phyloP scores from a whole-genome alignment of 2,113 vertebrate genomes.

The Myodes glareolus region DNA sequence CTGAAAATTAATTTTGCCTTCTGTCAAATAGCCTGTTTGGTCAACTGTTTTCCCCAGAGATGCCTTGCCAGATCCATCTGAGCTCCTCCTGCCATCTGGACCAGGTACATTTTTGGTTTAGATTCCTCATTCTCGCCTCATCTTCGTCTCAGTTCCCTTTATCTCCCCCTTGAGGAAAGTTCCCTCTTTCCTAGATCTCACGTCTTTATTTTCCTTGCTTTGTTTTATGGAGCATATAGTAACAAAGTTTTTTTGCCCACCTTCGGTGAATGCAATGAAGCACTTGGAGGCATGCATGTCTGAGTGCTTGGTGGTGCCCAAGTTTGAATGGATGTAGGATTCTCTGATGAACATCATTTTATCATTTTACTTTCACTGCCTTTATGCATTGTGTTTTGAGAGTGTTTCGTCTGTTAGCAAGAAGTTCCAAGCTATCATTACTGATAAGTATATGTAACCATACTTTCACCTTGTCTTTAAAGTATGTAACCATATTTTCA shows the following conservation, averaged over 20 bases:
- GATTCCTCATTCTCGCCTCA: not conserved
- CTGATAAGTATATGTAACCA: not conserved
- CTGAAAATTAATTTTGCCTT: not conserved
- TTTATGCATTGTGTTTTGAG: not conserved
- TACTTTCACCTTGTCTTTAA: not conserved
- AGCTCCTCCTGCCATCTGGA: not conserved
- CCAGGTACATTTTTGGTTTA: not conserved
- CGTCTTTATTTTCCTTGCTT: slow-evolving; percentile 4
- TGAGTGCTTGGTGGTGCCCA: not conserved
- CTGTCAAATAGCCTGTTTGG: not conserved
- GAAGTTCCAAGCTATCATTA: not conserved
- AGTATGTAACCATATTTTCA: not conserved
- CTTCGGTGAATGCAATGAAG: too few relatives aligned
- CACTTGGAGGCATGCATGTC: not conserved
- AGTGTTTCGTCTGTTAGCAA: not conserved
- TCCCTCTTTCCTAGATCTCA: not conserved
- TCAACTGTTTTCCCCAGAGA: not conserved
- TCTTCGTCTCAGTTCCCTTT: not conserved
- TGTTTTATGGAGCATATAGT: not conserved
- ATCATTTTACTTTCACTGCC: not conserved
- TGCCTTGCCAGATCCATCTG: not conserved
- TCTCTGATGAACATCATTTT: not conserved
- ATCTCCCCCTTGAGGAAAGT: not conserved
- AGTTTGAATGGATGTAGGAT: not conserved
- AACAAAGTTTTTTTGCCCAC: not conserved